Conservation (phyloP, 1,140 invertebrate genomes). For the Metopolophium dirhodum region DNA sequence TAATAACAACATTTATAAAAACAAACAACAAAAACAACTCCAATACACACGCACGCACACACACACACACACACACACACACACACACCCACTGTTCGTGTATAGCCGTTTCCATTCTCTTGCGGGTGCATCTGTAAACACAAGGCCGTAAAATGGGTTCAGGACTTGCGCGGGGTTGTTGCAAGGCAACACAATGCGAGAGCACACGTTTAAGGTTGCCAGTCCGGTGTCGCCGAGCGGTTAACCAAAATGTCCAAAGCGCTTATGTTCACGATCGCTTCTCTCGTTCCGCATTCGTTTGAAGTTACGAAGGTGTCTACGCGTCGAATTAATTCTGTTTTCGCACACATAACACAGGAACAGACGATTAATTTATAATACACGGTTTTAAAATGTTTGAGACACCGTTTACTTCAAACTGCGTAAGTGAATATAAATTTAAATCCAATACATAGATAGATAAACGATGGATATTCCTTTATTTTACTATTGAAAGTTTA, state of each 20-base stretch:
- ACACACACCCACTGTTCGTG: background rate
- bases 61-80: background rate
- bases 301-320: background rate
- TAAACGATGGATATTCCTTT: too few relatives aligned
- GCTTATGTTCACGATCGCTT: background rate
- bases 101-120: background rate
- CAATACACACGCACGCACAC: background rate
- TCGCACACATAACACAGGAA: background rate
- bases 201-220: slow-evolving; percentile 14
- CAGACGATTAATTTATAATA: background rate
- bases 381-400: background rate
- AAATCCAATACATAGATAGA: background rate
- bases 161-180: slow-evolving; percentile 40
- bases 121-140: background rate
- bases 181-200: background rate
- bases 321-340: background rate
- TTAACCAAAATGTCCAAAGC: slow-evolving; percentile 32
- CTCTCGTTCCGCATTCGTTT: background rate
- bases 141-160: background rate
- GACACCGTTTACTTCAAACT: background rate
- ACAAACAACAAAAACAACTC: background rate
- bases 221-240: slow-evolving; percentile 6
- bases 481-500: too few relatives aligned
- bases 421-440: background rate
- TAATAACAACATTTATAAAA: background rate